Conservation (phyloP, 2,888 invertebrate genomes). For the Eupithecia abbreviata region DNA sequence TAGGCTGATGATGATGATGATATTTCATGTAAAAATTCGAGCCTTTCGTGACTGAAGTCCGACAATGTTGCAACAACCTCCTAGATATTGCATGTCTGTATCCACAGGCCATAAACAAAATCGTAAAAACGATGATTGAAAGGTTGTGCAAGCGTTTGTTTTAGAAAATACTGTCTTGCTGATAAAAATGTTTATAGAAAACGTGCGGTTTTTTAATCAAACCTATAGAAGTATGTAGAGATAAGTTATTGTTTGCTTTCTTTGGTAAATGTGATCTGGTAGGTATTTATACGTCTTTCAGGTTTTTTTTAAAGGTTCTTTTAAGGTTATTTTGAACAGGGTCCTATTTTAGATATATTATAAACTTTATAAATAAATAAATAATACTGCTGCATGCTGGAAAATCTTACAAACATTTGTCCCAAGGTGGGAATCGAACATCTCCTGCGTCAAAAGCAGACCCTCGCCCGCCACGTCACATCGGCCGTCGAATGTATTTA, state of each 20-base stretch:
- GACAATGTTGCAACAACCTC: conserved; percentile 18
- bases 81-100: conserved; percentile 16
- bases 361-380: no score
- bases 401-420: no score
- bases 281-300: neutral
- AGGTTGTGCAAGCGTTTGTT: conserved; percentile 67
- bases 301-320: neutral
- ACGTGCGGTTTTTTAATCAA: conserved; percentile 25
- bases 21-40: conserved; percentile 1
- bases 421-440: no score
- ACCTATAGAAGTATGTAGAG: neutral
- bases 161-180: conserved; percentile 64
- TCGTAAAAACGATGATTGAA: conserved; percentile 67
- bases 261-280: neutral
- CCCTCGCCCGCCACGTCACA: no score
- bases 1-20: no score
- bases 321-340: no score
- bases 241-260: neutral
- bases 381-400: no score
- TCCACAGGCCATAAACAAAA: conserved; percentile 50
- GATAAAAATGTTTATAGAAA: conserved; percentile 55
- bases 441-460: no score
- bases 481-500: no score
- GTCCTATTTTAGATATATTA: no score
- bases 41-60: neutral